Evolutionary conservation across 30 jellyfish, hydroid and myxozoan genomes (phyloP).

Genomic region (Rhopilema esculentum): DNA sequence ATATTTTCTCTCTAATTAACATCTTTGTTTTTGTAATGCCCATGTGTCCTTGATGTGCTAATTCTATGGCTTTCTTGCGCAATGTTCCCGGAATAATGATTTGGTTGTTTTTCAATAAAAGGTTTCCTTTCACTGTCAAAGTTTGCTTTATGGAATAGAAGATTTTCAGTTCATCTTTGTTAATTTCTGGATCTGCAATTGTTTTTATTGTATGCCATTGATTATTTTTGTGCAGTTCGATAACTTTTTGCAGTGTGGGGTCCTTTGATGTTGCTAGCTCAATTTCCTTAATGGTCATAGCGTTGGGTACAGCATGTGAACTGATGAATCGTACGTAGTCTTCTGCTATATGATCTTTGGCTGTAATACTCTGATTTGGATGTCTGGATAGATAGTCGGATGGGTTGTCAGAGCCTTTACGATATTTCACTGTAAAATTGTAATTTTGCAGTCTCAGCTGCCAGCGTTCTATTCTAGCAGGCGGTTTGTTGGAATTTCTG

Average conservation of each 20-base stretch:
- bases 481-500: too few species aligned
- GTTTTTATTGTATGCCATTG: constrained; percentile 22
- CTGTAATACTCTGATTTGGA: too few species aligned
- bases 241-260: constrained; percentile 29
- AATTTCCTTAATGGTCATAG: constrained; percentile 27
- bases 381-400: too few species aligned
- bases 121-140: too few species aligned
- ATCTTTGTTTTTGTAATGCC: too few species aligned
- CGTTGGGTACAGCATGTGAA: constrained; percentile 17
- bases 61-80: too few species aligned
- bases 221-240: constrained; percentile 11
- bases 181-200: constrained; percentile 3
- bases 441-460: too few species aligned
- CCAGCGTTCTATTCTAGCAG: too few species aligned
- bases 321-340: background rate
- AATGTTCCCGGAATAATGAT: too few species aligned
- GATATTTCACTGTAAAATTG: background rate
- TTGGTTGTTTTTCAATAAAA: too few species aligned
- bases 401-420: too few species aligned
- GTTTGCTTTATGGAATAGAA: constrained; percentile 1
- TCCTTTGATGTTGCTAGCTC: constrained; percentile 25
- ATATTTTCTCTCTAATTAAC: constrained; percentile 16
- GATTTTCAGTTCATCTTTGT: constrained; percentile 6
- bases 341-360: constrained; percentile 16
- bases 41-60: too few species aligned